A percentile compares a stretch with the other conserved stretches of the same genome.
phyloP scores from a whole-genome alignment of 2,888 invertebrate species.

The Nomada hirtipes region DNA sequence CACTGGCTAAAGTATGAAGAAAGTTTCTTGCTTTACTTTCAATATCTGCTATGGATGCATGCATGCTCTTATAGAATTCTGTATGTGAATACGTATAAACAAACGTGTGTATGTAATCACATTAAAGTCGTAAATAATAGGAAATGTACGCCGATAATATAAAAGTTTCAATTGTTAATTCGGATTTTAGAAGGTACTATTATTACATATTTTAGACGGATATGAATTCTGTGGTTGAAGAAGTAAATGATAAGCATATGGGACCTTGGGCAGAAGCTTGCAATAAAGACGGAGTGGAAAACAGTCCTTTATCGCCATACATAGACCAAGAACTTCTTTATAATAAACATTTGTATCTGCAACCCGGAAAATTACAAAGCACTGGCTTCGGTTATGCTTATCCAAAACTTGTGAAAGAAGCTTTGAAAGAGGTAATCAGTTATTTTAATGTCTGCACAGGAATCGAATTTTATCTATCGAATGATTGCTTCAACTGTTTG shows the following conservation, averaged over 20 bases:
- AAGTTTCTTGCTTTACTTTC: conserved; percentile 21
- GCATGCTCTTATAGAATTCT: background rate
- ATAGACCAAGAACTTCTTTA: conserved; percentile 93
- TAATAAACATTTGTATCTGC: conserved; percentile 92
- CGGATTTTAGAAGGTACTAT: background rate
- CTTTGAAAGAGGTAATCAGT: conserved; percentile 86
- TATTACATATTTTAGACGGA: conserved; percentile 87
- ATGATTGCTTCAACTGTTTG: conserved; percentile 36
- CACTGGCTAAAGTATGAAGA: conserved; percentile 89
- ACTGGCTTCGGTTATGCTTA: conserved; percentile 87
- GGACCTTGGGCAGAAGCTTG: conserved; percentile 96
- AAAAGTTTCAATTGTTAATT: background rate
- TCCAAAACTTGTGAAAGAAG: conserved; percentile 87
- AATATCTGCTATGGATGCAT: conserved; percentile 18
- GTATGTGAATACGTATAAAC: conserved; percentile 20
- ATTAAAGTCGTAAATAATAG: background rate
- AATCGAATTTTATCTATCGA: background rate
- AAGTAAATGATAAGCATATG: conserved; percentile 97
- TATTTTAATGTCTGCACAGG: background rate
- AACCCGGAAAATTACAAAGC: conserved; percentile 88
- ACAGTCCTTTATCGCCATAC: conserved; percentile 95
- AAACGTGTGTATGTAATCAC: conserved; percentile 11
- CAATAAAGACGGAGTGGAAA: conserved; percentile 89
- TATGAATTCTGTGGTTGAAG: conserved; percentile 92
- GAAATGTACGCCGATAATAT: background rate